These are phyloP conservation scores for Alaudala cheleensis DNA, from an alignment of 2,113 vertebrate genomes.

Conservation along the genomic window DNA sequence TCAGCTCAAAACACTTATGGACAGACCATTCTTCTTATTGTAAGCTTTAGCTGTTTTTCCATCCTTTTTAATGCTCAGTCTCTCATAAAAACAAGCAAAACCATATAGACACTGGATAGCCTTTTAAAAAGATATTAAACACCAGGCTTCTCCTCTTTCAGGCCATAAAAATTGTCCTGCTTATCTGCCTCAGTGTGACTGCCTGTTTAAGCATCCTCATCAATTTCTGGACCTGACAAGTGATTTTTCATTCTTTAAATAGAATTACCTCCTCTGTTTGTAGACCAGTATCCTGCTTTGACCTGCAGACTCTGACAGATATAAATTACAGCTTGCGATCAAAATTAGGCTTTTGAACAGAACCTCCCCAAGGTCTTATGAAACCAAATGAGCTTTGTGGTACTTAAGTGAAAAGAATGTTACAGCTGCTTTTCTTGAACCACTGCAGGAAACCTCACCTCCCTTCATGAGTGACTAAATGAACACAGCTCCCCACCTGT, in stretches of 20 bases:
- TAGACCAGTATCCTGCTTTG: slow-evolving; percentile 8
- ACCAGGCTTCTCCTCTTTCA: not conserved
- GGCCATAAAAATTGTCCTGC: not conserved
- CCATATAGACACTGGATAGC: not conserved
- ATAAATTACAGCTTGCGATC: not conserved
- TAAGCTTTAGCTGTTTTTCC: not conserved
- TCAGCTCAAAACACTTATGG: not conserved
- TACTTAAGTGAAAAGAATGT: not conserved
- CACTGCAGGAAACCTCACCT: not conserved
- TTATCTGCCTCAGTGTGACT: slow-evolving; percentile 1
- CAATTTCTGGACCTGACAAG: slow-evolving; percentile 41
- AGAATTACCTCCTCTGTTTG: slow-evolving; percentile 7
- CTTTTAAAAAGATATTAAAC: not conserved
- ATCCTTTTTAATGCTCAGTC: not conserved
- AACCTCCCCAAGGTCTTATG: not conserved
- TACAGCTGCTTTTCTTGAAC: not conserved
- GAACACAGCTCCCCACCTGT: not conserved
- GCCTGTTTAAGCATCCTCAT: slow-evolving; percentile 33
- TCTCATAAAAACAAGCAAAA: not conserved
- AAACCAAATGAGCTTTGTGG: not conserved
- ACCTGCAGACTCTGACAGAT: slow-evolving; percentile 18
- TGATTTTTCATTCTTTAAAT: slow-evolving; percentile 50
- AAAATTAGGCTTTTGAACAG: not conserved
- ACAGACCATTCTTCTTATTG: not conserved
- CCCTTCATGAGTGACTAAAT: not conserved